Percentiles rank a stretch among this genome's conserved stretches.
These are phyloP conservation scores for Dasyornis broadbenti DNA, from an alignment of 2,113 vertebrate species.

Conservation along the genomic window DNA sequence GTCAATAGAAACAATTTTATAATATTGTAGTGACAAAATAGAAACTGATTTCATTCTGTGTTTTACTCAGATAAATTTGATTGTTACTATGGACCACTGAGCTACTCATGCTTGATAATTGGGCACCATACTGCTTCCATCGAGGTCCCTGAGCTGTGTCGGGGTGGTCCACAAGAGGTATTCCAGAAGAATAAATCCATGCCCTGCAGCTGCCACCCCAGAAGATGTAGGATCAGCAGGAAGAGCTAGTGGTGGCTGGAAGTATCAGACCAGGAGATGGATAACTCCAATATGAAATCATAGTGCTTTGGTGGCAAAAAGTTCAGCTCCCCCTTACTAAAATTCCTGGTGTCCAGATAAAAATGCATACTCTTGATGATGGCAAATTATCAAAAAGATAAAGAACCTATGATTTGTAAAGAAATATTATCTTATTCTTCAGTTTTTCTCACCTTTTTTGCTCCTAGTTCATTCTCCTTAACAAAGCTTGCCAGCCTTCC, in stretches of 20 bases:
- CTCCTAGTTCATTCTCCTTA: neutral
- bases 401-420: neutral
- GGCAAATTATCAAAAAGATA: neutral
- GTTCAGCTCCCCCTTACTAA: neutral
- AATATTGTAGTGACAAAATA: neutral
- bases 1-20: neutral
- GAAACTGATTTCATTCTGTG: neutral
- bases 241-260: neutral
- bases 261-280: neutral
- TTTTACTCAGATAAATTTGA: neutral
- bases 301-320: neutral
- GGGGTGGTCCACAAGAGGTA: neutral
- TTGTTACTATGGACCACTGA: neutral
- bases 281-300: fast-evolving
- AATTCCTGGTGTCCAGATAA: neutral
- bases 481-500: neutral
- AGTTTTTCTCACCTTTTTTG: neutral
- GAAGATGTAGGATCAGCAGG: neutral
- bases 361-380: neutral
- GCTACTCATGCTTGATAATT: neutral
- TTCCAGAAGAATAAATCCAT: neutral
- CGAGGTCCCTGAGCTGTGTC: neutral
- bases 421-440: neutral
- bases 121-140: neutral
- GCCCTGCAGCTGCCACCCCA: neutral